These are phyloP conservation scores for Chaetodon auriga DNA, from an alignment of 2,113 vertebrate genomes.

Conservation along the genomic window DNA sequence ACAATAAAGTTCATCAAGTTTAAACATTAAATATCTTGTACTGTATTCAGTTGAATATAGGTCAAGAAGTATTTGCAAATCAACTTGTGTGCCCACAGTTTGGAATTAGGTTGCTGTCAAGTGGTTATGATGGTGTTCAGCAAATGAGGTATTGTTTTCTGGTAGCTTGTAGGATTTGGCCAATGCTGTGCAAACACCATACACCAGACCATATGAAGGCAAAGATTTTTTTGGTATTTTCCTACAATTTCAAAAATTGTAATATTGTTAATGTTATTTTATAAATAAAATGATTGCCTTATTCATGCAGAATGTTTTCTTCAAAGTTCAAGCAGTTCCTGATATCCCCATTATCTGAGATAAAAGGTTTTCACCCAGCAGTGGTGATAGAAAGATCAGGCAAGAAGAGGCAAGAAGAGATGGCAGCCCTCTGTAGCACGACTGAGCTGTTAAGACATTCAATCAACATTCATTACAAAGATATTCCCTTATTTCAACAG, in stretches of 20 bases:
- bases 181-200: not conserved
- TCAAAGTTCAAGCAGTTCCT: not conserved
- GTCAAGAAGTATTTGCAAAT: too few relatives aligned
- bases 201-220: not conserved
- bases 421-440: not conserved
- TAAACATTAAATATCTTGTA: too few relatives aligned
- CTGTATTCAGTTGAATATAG: too few relatives aligned
- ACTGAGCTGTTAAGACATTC: constrained; percentile 40
- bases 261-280: not conserved
- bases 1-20: too few relatives aligned
- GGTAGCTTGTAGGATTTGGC: not conserved
- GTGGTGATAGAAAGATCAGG: constrained; percentile 13
- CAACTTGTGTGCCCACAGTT: too few relatives aligned
- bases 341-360: not conserved
- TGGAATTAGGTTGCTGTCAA: too few relatives aligned
- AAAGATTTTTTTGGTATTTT: not conserved
- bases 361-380: not conserved
- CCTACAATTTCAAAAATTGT: not conserved
- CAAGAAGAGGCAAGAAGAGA: not conserved
- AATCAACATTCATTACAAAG: constrained; percentile 63
- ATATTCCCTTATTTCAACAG: constrained; percentile 61
- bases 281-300: not conserved
- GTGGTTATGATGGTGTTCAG: not conserved
- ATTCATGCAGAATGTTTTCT: not conserved
- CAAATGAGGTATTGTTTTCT: not conserved